These are phyloP conservation scores for Oncorhynchus clarkii DNA, from an alignment of 2,113 vertebrate species.

Conservation along the genomic window DNA sequence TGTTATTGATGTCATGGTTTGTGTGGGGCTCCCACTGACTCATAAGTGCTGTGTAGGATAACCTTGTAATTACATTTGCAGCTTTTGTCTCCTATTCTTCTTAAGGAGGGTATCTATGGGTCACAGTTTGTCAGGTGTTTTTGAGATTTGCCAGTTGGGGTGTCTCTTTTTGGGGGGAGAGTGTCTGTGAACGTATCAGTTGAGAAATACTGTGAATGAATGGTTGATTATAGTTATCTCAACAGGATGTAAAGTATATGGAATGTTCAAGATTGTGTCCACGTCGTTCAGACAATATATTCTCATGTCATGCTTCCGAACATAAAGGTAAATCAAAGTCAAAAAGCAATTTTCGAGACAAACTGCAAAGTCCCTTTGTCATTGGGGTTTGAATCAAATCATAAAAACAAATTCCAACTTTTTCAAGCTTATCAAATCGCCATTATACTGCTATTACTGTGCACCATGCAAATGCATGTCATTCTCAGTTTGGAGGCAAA, in stretches of 20 bases:
- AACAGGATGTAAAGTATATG: too few species aligned
- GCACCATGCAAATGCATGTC: slow-evolving; percentile 36
- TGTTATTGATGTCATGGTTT: slow-evolving; percentile 28
- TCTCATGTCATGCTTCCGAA: too few species aligned
- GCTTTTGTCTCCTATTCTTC: slow-evolving; percentile 54
- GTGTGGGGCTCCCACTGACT: slow-evolving; percentile 36
- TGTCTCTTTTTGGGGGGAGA: slow-evolving; percentile 4
- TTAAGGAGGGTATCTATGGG: slow-evolving; percentile 50
- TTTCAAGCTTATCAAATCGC: too few species aligned
- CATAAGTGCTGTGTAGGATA: slow-evolving; percentile 19
- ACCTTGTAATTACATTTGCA: slow-evolving; percentile 54
- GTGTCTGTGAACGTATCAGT: slow-evolving; percentile 19
- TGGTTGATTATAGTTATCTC: too few species aligned
- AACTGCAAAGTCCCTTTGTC: slow-evolving; percentile 29
- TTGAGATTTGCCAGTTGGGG: slow-evolving; percentile 49
- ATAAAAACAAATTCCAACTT: slow-evolving; percentile 9
- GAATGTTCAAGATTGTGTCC: too few species aligned
- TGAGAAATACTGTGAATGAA: too few species aligned
- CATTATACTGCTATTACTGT: slow-evolving; percentile 35
- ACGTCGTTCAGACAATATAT: too few species aligned
- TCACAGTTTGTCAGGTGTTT: slow-evolving; percentile 53
- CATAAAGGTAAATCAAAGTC: too few species aligned
- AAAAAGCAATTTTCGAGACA: too few species aligned
- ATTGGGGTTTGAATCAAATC: slow-evolving; percentile 1
- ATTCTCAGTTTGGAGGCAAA: slow-evolving; percentile 39